Evolutionary conservation across 2,888 invertebrate genomes (phyloP).

Genomic region (Mylabris sibirica): DNA sequence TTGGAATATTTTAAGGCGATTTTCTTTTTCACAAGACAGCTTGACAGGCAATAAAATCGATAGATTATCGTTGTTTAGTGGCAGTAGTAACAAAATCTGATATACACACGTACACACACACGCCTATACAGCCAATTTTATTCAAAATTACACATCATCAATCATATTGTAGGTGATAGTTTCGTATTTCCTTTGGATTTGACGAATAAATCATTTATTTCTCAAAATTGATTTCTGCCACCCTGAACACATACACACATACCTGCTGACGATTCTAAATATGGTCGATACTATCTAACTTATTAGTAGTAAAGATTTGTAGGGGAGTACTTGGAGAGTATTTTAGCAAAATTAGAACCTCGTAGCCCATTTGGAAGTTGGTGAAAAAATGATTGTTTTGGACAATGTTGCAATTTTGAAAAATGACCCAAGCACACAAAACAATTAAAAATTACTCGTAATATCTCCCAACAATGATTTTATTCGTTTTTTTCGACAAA

Average conservation of each 20-base stretch:
- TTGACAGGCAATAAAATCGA: conserved; percentile 7
- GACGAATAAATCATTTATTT: conserved; percentile 32
- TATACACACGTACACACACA: background rate
- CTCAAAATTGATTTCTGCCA: conserved; percentile 24
- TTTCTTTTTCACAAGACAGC: background rate
- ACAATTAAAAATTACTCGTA: too few relatives aligned
- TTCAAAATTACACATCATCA: conserved; percentile 30
- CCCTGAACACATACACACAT: background rate
- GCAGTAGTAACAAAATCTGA: background rate
- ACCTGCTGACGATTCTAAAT: too few relatives aligned
- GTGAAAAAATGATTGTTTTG: too few relatives aligned
- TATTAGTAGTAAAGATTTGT: too few relatives aligned
- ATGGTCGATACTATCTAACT: too few relatives aligned
- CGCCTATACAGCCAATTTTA: conserved; percentile 27
- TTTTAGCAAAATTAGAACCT: too few relatives aligned
- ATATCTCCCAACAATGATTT: too few relatives aligned
- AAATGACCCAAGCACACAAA: too few relatives aligned
- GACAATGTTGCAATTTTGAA: too few relatives aligned
- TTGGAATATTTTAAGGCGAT: background rate
- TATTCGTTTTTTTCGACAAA: too few relatives aligned
- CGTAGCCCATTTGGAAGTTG: too few relatives aligned
- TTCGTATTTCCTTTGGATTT: conserved; percentile 22
- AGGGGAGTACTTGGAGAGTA: too few relatives aligned
- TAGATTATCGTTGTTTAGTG: background rate
- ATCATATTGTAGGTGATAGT: conserved; percentile 24